Base-by-base conservation (phyloP, 2,797 vertebrate species). In the Danio aesculapii region DNA sequence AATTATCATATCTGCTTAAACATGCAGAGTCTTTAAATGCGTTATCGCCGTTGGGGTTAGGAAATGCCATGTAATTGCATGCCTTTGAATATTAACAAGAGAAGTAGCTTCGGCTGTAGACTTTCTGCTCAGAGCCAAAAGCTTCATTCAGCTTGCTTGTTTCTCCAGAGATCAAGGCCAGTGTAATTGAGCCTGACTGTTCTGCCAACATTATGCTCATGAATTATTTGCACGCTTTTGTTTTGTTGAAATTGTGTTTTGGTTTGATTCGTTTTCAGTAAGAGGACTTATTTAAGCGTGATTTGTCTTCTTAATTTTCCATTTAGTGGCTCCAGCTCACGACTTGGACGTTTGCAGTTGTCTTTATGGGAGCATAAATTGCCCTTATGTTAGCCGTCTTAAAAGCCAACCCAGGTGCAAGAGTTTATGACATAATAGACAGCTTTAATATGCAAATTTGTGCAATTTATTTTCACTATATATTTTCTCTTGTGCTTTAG, bases 31-130 rank as follows among this genome's bases (percentile, higher is more conserved):
- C n/a, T 82, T 75, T 78, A 55, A 53, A 70, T 59, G 21, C 55
- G 66, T 53, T 69, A 69, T 82, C 72, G 55, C 46, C 4, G 50
- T 58, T 49, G 6, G 41, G 55, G 39, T 44, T 61, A 63, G 17
- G 62, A 75, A 67, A 58, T 71, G n/a, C 41, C 79, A 64, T 52
- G 62, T 78, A 79, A 80, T 81, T 81, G 17, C 79, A 47, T 12
- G 11, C n/a, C 75, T 88, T 83, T 85, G 72, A 85, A 77, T 78
- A 81, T 59, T 79, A 13, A 41, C 21, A 84, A 39, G 16, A 44
- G 80, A 68, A 79, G 50, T n/a, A 43, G 58, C 66, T 72, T 73
- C 39, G 55, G 81, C 62, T 74, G 57, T 74, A 57, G 58, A 83
- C 52, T 66, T 81, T 19, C 19, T 9, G 63, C 75, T 68, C 19